phyloP scores from a whole-genome alignment of 2,797 vertebrate species.

The Amblyraja radiata region DNA sequence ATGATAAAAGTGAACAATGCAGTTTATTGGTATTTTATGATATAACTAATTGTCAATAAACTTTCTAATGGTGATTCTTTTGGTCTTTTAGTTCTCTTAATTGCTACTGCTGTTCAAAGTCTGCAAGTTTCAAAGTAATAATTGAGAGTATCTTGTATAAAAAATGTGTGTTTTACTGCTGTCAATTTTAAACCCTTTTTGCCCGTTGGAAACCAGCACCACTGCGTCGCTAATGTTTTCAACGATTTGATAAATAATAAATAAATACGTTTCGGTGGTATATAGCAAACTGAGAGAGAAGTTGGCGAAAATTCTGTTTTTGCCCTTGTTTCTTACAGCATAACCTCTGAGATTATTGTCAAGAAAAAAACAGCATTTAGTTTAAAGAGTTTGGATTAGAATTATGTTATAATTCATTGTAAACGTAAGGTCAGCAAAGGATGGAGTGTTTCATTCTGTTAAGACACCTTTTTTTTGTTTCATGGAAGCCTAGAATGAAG shows the following conservation, averaged over 20 bases:
- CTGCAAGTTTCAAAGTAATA: background rate
- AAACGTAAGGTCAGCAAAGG: background rate
- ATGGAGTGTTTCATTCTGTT: background rate
- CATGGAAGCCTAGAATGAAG: background rate
- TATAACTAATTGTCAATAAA: constrained; percentile 12
- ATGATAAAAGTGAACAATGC: background rate
- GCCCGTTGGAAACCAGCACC: no score
- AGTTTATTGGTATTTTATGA: constrained; percentile 1
- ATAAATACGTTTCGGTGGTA: no score
- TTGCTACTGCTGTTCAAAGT: background rate
- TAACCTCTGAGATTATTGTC: background rate
- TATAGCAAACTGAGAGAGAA: background rate
- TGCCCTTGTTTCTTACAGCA: no score
- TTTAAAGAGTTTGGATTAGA: background rate
- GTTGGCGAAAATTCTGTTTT: background rate
- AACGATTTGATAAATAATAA: no score
- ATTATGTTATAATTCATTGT: background rate
- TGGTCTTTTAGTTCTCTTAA: background rate
- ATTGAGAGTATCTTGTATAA: background rate
- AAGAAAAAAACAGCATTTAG: background rate
- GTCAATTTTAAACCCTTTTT: background rate
- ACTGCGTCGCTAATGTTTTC: no score
- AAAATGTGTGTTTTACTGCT: background rate
- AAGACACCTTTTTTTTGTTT: background rate
- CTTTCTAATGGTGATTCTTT: background rate